Base-by-base conservation (phyloP, 2,797 vertebrate genomes). In the Cetoscarus ocellatus region DNA sequence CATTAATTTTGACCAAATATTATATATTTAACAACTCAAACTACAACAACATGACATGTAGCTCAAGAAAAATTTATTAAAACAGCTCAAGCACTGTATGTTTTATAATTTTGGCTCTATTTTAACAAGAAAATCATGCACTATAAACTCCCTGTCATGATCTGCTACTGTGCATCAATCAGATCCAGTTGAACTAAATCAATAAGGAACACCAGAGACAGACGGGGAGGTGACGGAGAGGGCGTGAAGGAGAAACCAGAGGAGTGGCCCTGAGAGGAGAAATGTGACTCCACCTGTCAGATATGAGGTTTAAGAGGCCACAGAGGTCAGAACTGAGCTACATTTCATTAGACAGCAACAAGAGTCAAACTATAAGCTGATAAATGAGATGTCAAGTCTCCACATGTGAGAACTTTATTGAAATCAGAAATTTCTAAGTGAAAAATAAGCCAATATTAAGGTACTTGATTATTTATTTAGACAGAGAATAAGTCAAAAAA, bases 141-240 rank as follows among this genome's bases (percentile, higher is more conserved):
- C 14, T 84, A 76, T 8, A 56, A 14, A 73, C 19, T 71, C 11
- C 35, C 71, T 85, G 71, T 54, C 76, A 70, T 58, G 34, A 71
- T 75, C 61, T 85, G 39, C 27, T 64, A 15, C 35, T 75, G 69
- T 76, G 80, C 86, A 92, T 92, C 88, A 89, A 75, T 92, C 86
- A 88, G 82, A 92, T 91, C 91, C 92, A 93, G 91, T 88, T 92
- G 88, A 92, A 92, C 73, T 86, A 84, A 88, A 85, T 83, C 73
- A 84, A 85, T 66, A 87, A 75, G 71, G 88, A 83, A 79, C 44
- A 39, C 80, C 45, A 64, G 76, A 77, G 84, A 91, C 83, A 77
- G 67, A 50, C 27, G 77, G 82, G 82, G 54, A 18, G 34, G 75
- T 56, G 73, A 58, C 0, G 3, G 72, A 73, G 53, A 60, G 47